Evolutionary conservation across 1,140 invertebrate species (phyloP), one percentile per base, ranked within the genome.

Genomic region (Andricus grossulariae): DNA sequence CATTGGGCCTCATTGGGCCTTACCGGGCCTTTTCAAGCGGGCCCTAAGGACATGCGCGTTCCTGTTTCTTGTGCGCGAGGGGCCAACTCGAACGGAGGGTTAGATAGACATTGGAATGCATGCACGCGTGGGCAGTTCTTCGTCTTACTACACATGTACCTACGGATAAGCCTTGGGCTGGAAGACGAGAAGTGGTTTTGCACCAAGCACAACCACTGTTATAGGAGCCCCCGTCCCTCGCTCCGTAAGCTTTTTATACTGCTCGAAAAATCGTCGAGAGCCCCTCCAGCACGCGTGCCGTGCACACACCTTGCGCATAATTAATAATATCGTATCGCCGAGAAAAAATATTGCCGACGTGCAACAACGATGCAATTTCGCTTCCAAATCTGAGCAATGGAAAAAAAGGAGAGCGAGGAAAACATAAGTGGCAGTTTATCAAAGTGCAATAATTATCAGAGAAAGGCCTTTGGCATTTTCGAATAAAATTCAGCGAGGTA

Each of bases 91-190:
- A 66, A 66, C 25, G 39, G 39, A 45, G 39, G 60, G 60, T 66
- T 66, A 66, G 60, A 66, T 32, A 66, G 60, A 66, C 60, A 16
- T 66, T 66, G 25, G 60, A 66, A 66, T 66, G 60, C 39, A 66
- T 32, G 39, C 25, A 21, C 60, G 60, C 60, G 60, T 66, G 60
- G 60, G 60, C 60, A 66, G 60, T 39, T 66, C 60, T 66, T 66
- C 25, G 25, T 66, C 60, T 66, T 66, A 32, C 13, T 39, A 66
- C 25, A 66, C 13, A 66, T 66, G 57, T 39, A 66, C 15, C 11
- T 25, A 66, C 57, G 39, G 39, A 66, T 16, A 39, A 66, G 21
- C 57, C 32, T 32, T 7, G 8, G 52, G 52, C 52, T 16, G 10
- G 3, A 66, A 25, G 57, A 66, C 57, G 57, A 66, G 57, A 66